These are phyloP conservation scores for Phaethon lepturus DNA, from an alignment of 2,113 vertebrate genomes.

Conservation along the genomic window DNA sequence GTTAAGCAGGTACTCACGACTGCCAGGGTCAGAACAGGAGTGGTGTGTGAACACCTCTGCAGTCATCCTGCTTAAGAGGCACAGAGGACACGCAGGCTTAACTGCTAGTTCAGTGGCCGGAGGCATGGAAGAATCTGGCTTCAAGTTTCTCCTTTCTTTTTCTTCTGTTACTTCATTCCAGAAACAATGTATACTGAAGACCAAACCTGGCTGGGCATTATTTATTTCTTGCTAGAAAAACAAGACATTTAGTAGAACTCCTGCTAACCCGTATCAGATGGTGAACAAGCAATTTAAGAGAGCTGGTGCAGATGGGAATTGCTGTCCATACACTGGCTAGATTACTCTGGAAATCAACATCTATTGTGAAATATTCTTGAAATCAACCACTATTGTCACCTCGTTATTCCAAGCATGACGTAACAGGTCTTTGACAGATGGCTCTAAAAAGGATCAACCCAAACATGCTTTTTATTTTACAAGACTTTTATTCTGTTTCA, in stretches of 20 bases:
- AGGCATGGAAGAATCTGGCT: background rate
- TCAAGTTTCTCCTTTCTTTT: background rate
- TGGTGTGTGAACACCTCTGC: accelerated
- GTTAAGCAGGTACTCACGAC: background rate
- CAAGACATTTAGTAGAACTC: background rate
- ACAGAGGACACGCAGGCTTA: accelerated
- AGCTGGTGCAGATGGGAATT: background rate
- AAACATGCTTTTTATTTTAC: conserved; percentile 64
- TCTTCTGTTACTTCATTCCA: background rate
- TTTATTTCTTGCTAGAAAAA: background rate
- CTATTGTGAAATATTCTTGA: background rate
- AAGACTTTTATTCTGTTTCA: conserved; percentile 80
- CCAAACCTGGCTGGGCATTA: background rate
- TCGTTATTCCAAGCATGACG: background rate
- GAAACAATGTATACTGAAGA: background rate
- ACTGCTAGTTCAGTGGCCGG: background rate
- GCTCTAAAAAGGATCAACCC: conserved; percentile 37
- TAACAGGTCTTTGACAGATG: background rate
- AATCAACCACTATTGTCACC: conserved; percentile 2
- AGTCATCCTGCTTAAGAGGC: background rate
- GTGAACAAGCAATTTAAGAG: background rate
- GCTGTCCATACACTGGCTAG: background rate
- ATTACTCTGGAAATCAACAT: conserved; percentile 1
- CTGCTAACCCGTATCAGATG: background rate
- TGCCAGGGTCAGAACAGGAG: background rate